Evolutionary conservation across 2,888 invertebrate genomes (phyloP), one percentile per base, ranked within the genome.

Genomic region (Xestia xanthographa): DNA sequence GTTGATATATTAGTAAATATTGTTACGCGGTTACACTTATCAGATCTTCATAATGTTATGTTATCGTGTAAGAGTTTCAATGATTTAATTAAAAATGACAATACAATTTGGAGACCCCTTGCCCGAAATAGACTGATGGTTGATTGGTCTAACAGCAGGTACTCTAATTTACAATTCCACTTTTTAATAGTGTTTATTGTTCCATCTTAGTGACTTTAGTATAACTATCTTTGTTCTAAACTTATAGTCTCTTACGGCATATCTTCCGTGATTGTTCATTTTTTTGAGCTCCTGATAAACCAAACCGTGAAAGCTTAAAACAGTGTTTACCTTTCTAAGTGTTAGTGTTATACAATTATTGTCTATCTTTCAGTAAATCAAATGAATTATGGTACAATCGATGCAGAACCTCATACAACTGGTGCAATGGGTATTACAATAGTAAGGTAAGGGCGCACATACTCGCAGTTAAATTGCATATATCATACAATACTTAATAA

Each of bases 341-440:
- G 5, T 34, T 41, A 17, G 17, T 3, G 5, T 11, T 22, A n/a
- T n/a, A 48, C 11, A 80, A 50, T 5, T 29, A 8, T 29, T 56
- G n/a, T 17, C 22, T 66, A 38, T 53, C 17, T 83, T 84, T 58
- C 75, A 84, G 84, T 41, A 11, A 50, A 62, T 53, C 67, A 43
- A 79, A 79, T 71, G 71, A 84, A 34, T 91, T 91, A 29, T 92
- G 91, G 88, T 95, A 94, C 78, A 87, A 94, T 72, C 91, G 88
- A 78, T 94, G 92, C 83, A 91, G 94, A 85, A 90, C 95, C 78
- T 95, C 95, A 73, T 84, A 91, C 76, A 96, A 96, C 82, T 96
- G 96, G 96, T 89, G 92, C 80, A 91, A 91, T 82, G 96, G 95
- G 67, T 91, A 92, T 80, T 96, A 91, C 81, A 92, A 87, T 86